A percentile compares a stretch with the other conserved stretches of the same genome.
phyloP scores from a whole-genome alignment of 1,140 invertebrate species.

The Polyergus mexicanus region DNA sequence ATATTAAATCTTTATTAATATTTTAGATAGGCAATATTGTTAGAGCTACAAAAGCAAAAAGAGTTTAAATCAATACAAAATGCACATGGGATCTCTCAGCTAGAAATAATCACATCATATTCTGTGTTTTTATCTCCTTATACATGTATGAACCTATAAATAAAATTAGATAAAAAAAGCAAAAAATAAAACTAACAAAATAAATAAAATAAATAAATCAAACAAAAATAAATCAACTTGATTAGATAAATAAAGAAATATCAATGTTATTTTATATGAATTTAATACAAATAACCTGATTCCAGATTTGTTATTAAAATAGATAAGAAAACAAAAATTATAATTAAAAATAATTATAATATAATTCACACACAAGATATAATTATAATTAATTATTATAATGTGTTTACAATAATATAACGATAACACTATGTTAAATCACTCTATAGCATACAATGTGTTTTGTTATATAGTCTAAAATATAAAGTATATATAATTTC shows the following conservation, averaged over 20 bases:
- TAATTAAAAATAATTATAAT: not conserved
- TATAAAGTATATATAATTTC: conserved; percentile 59
- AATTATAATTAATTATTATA: not conserved
- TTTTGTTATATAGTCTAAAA: conserved; percentile 18
- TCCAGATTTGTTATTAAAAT: conserved; percentile 20
- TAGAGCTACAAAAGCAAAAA: not conserved
- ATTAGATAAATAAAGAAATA: conserved; percentile 23
- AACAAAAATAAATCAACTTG: conserved; percentile 74
- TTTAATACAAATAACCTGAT: not conserved
- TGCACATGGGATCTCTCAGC: conserved; percentile 79
- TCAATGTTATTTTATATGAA: not conserved
- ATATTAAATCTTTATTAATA: not conserved
- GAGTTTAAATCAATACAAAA: conserved; percentile 47
- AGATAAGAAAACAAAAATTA: not conserved
- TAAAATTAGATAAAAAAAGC: conserved; percentile 80
- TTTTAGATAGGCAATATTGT: not conserved
- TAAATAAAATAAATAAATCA: not conserved
- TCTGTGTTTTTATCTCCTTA: conserved; percentile 84
- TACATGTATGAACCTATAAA: conserved; percentile 84
- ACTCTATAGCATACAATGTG: conserved; percentile 40
- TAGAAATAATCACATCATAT: conserved; percentile 85
- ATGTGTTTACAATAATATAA: not conserved
- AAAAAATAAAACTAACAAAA: conserved; percentile 73
- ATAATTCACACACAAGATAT: not conserved
- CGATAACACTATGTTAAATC: not conserved